A percentile compares a stretch with the other conserved stretches of the same genome.
Evolutionary conservation across 2,888 invertebrate genomes (phyloP).

Genomic region (Plebejus anna): DNA sequence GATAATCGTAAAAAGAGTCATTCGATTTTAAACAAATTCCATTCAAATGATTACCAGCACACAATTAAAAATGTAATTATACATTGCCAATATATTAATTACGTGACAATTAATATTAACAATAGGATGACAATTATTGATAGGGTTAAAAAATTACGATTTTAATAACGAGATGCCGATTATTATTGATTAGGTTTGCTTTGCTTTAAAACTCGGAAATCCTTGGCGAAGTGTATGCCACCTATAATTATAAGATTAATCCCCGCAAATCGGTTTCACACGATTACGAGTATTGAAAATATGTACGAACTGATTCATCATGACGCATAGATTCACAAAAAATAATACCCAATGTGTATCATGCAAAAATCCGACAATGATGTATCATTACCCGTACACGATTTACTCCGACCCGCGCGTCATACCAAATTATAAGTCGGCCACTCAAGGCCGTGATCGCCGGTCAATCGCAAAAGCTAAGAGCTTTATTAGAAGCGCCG

Average conservation of each 20-base stretch:
- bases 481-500: not conserved
- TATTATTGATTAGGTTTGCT: not conserved
- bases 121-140: not conserved
- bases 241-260: constrained; percentile 2
- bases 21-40: not conserved
- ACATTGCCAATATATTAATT: not conserved
- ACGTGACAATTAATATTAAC: not conserved
- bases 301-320: constrained; percentile 19
- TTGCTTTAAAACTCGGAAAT: not conserved
- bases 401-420: constrained; percentile 37
- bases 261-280: not conserved
- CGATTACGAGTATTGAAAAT: not conserved
- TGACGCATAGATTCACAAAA: constrained; percentile 28
- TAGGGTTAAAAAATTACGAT: too few relatives aligned
- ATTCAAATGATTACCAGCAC: not conserved
- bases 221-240: not conserved
- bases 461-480: constrained; percentile 38
- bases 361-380: constrained; percentile 31
- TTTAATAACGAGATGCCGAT: not conserved
- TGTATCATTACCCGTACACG: constrained; percentile 31
- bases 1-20: not conserved
- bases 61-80: not conserved
- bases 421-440: constrained; percentile 38
- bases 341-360: constrained; percentile 29
- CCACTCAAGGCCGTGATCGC: constrained; percentile 37